phyloP scores from a whole-genome alignment of 1,140 invertebrate species.

The Portunus trituberculatus region DNA sequence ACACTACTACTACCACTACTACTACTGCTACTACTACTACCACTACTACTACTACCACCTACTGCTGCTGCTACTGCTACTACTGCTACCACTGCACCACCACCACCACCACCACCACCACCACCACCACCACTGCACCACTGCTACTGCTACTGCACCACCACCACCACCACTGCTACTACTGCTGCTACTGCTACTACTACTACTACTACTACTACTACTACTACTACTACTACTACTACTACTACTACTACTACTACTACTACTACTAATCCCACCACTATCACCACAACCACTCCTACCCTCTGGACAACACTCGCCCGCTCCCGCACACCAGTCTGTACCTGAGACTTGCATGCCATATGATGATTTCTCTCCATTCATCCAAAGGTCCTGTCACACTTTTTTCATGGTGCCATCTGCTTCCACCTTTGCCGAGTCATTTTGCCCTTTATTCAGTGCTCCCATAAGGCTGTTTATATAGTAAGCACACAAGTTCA shows the following conservation, averaged over 20 bases:
- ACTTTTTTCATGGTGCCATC: slow-evolving; percentile 1
- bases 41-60: too few species aligned
- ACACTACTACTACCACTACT: not conserved
- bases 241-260: not conserved
- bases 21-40: too few species aligned
- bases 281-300: not conserved
- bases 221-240: not conserved
- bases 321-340: too few species aligned
- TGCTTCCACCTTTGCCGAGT: not conserved
- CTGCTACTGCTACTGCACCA: too few species aligned
- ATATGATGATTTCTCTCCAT: not conserved
- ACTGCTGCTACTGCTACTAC: not conserved
- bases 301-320: too few species aligned
- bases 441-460: not conserved
- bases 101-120: not conserved
- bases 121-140: not conserved
- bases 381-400: not conserved
- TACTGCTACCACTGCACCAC: not conserved
- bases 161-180: not conserved
- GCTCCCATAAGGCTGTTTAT: not conserved
- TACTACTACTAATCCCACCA: not conserved
- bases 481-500: not conserved
- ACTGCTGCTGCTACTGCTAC: too few species aligned
- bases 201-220: slow-evolving; percentile 24
- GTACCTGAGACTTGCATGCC: not conserved